Conservation (phyloP, 2,888 invertebrate species). For the Machimus rusticus region DNA sequence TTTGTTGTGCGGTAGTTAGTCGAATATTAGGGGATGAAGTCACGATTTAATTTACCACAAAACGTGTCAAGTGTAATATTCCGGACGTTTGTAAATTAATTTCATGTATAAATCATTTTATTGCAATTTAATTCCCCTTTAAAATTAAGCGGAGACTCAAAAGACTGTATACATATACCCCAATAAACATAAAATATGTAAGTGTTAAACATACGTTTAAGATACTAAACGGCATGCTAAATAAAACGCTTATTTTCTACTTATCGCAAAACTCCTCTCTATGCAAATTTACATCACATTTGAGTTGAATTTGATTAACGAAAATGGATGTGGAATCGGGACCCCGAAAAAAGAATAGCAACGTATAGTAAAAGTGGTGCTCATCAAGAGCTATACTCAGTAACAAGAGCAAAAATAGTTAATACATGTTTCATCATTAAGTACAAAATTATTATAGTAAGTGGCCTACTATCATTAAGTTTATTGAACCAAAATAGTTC, state of each 20-base stretch:
- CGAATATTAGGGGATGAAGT: not conserved
- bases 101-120: not conserved
- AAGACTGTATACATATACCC: no score
- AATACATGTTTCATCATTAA: no score
- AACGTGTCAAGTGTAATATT: not conserved
- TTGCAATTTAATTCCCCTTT: not conserved
- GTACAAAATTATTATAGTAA: no score
- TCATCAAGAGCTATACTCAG: no score
- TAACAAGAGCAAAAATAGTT: no score
- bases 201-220: not conserved
- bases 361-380: no score
- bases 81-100: not conserved
- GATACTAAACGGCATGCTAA: no score
- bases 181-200: not conserved
- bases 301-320: not conserved
- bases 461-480: no score
- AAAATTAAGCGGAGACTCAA: not conserved
- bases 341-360: no score
- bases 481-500: no score
- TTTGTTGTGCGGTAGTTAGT: not conserved
- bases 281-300: not conserved
- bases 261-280: not conserved
- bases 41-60: not conserved
- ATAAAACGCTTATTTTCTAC: no score
- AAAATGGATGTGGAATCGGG: not conserved